These are phyloP conservation scores for Turdus rufiventris DNA, from an alignment of 2,113 vertebrate genomes.

Conservation along the genomic window DNA sequence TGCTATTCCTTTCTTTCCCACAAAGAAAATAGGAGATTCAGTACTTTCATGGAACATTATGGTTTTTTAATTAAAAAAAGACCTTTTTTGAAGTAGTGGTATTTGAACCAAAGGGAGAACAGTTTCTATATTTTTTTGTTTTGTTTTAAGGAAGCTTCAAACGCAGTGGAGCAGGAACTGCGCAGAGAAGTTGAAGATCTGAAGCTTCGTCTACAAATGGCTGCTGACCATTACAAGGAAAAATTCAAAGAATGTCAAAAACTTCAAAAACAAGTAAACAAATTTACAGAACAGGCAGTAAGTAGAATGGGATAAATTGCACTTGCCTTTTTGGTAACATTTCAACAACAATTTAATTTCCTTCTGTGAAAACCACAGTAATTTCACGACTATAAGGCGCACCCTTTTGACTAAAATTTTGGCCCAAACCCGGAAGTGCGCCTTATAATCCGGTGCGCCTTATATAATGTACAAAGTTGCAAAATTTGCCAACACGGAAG, in stretches of 20 bases:
- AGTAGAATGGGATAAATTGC: constrained; percentile 50
- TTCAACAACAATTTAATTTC: background rate
- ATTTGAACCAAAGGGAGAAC: background rate
- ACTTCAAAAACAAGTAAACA: constrained; percentile 92
- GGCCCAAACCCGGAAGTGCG: too few species aligned
- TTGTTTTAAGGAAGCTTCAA: constrained; percentile 70
- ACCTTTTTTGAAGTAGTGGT: background rate
- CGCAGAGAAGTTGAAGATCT: constrained; percentile 97
- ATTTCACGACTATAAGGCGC: too few species aligned
- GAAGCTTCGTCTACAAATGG: constrained; percentile 96
- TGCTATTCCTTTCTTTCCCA: background rate
- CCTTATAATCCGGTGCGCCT: too few species aligned
- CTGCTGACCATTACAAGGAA: constrained; percentile 97
- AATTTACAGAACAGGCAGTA: constrained; percentile 87
- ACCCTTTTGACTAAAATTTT: too few species aligned
- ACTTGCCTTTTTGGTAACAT: background rate
- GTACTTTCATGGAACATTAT: background rate
- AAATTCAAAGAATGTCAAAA: constrained; percentile 98
- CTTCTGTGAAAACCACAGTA: background rate
- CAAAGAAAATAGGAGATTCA: background rate
- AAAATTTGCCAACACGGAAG: too few species aligned
- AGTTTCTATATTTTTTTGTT: background rate
- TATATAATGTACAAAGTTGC: too few species aligned
- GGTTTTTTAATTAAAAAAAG: background rate
- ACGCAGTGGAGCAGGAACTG: constrained; percentile 83